Evolutionary conservation across 2,888 invertebrate genomes (phyloP).

Genomic region (Sinotaia quadrata): DNA sequence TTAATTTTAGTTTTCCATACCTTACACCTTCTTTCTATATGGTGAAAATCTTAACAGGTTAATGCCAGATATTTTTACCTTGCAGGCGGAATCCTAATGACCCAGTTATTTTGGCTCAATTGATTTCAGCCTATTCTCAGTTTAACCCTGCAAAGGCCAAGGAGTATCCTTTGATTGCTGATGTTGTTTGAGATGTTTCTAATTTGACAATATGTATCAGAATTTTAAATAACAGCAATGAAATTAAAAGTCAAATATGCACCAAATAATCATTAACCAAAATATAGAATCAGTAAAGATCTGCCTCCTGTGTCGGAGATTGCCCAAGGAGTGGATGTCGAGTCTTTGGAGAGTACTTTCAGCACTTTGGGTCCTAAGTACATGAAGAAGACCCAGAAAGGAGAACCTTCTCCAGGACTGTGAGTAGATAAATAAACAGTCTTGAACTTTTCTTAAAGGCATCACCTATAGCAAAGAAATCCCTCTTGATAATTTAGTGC

Average conservation of each 20-base stretch:
- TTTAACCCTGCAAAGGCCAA: constrained; percentile 86
- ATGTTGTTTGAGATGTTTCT: not conserved
- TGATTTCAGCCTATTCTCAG: constrained; percentile 88
- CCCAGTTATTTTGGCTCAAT: constrained; percentile 85
- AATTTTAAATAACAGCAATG: not conserved
- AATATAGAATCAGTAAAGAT: constrained; percentile 76
- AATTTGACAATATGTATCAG: not conserved
- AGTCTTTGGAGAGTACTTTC: constrained; percentile 83
- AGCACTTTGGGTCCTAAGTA: constrained; percentile 89
- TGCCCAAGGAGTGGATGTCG: constrained; percentile 80
- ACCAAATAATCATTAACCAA: constrained; percentile 29
- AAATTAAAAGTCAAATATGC: not conserved
- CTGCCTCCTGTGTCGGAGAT: constrained; percentile 78
- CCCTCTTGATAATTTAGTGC: too few relatives aligned
- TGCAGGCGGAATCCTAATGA: constrained; percentile 81
- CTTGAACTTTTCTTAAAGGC: not conserved
- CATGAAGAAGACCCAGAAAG: constrained; percentile 79
- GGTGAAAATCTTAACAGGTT: too few relatives aligned
- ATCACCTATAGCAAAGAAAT: too few relatives aligned
- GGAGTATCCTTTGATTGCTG: constrained; percentile 69
- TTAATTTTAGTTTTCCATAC: too few relatives aligned
- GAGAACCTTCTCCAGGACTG: constrained; percentile 62
- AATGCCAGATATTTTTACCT: too few relatives aligned
- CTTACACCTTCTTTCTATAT: too few relatives aligned
- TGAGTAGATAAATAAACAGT: too few relatives aligned